Base-by-base conservation (phyloP, 2,113 vertebrate species). In the Pandion haliaetus region DNA sequence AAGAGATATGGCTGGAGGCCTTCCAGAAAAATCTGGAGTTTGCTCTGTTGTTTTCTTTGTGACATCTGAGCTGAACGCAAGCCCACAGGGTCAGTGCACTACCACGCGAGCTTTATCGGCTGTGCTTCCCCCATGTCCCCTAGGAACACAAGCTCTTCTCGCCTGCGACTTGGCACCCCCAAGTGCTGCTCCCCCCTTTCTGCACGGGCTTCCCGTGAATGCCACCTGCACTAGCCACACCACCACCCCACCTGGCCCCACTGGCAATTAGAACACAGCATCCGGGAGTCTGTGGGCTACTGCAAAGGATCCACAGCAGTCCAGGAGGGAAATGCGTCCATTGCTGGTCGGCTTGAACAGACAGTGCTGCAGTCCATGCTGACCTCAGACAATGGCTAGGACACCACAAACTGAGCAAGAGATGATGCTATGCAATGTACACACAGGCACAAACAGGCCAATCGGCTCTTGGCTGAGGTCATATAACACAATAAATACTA, bases 131-230 rank as follows among this genome's bases (percentile, higher is more conserved):
- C 20, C 6, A 0, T 0, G 1, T 21, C 2, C 26, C 25, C 26
- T 4, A 4, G 36, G 23, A 52, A 32, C 14, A n/a, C 17, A n/a
- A 81, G 13, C 55, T 61, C 29, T 20, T 62, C 24, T 78, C 4
- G 1, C 17, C 34, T 5, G 1, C 0, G 0, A n/a, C 17, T 42
- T 2, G 0, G 25, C 44, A 73, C 3, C 23, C 28, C 23, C 12
- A n/a, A 42, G 23, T 28, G 13, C 76, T 76, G 57, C 15, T 47
- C 23, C 12, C 16, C 44, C 4, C 5, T n/a, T 66, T 66, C 88
- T 86, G 29, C 23, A 15, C 2, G 11, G 18, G 40, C 24, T 89
- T 63, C 66, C 32, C 11, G 2, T n/a, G 18, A 15, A 23, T 5
- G 61, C 67, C 34, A 32, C 31, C 21, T 0, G 2, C 76, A 14